Evolutionary conservation across 2,888 invertebrate species (phyloP), one percentile per base, ranked within the genome.

Genomic region (Agrotis puta): DNA sequence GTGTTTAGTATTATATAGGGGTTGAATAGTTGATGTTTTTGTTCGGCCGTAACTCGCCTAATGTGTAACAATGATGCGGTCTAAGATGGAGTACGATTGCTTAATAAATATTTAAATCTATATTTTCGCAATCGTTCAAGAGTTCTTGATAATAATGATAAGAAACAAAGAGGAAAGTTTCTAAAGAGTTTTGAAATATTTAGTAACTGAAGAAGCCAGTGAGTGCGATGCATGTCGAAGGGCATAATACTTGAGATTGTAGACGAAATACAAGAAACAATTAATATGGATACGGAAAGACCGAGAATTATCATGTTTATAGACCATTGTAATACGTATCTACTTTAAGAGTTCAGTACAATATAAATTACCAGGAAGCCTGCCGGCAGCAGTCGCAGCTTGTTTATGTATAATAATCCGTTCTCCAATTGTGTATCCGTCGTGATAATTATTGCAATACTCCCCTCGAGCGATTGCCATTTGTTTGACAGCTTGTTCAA

Each of bases 381-480:
- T 20, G 22, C 51, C 24, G 18, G 51, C 47, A 18, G 13, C 27
- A 47, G 39, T 7, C 39, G 22, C 20, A 33, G 27, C 22, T 69
- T 62, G 51, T 68, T 45, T 61, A 27, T 3, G 27, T 33, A 63
- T 78, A 70, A 63, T 61, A 61, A 56, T 51, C 39, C 20, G 16
- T 62, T 48, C 22, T 43, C 24, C 61, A 76, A 64, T 62, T 72
- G 22, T 61, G 20, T 79, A 45, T 64, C 54, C 13, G 51, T 54
- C 11, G 47, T 27, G 27, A 56, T 79, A 64, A 80, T 74, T 56
- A 80, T 74, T 59, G 54, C 54, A 2, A 56, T 67, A 67, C 9
- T 61, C 6, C 67, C 77, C 81, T 18, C 62, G 9, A 59, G 81
- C 74, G 50, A 18, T 22, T n/a, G 7, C 56, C 75, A 20, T 47